These are phyloP conservation scores for Eurystomus gularis DNA, from an alignment of 2,113 vertebrate species.

Conservation along the genomic window DNA sequence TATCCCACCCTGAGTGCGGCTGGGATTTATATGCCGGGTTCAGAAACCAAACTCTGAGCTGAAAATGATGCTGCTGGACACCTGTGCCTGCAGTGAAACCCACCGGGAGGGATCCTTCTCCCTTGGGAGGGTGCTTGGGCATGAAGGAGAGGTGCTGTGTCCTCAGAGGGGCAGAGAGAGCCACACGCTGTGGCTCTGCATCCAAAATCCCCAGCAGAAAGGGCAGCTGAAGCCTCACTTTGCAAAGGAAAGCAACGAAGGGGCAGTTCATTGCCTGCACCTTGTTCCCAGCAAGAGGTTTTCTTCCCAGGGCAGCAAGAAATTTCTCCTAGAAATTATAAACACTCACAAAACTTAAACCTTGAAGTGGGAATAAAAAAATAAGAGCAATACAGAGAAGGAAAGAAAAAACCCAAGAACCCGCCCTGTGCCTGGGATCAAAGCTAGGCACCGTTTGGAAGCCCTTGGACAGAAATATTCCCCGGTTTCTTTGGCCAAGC, in stretches of 20 bases:
- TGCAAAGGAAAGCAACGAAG: fast-evolving
- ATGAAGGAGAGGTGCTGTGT: neutral
- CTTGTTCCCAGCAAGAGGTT: neutral
- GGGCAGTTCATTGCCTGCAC: fast-evolving
- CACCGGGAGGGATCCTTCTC: neutral
- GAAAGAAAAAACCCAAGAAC: neutral
- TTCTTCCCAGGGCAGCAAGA: neutral
- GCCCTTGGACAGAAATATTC: neutral
- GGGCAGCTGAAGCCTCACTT: neutral
- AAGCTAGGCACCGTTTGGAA: conserved; percentile 13
- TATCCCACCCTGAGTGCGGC: neutral
- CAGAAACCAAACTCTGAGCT: neutral
- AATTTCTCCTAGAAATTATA: neutral
- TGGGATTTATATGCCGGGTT: neutral
- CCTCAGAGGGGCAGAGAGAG: neutral
- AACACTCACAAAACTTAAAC: neutral
- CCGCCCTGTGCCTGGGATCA: neutral
- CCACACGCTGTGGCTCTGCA: fast-evolving
- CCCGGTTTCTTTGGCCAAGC: neutral
- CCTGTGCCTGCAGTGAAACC: neutral
- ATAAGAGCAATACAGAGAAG: neutral
- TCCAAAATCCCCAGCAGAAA: neutral
- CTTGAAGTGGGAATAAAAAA: neutral
- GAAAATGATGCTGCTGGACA: neutral
- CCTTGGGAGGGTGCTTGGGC: too few species aligned